Evolutionary conservation across 2,888 invertebrate genomes (phyloP).

Genomic region (Parelbella ahira): DNA sequence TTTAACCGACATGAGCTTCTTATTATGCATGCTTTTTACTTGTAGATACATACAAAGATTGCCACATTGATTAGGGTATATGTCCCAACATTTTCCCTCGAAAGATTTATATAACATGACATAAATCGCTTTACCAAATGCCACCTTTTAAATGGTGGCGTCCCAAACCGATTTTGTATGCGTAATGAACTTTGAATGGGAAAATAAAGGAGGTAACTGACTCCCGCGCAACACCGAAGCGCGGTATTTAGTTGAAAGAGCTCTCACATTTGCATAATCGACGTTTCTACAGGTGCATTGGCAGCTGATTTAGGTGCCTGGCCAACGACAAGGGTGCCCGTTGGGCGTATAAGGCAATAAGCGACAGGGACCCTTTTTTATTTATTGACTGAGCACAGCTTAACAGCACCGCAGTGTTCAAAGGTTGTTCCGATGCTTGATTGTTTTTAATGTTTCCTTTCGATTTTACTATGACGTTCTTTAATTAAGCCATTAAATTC

Average conservation of each 20-base stretch:
- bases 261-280: constrained; percentile 72
- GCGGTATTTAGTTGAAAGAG: constrained; percentile 49
- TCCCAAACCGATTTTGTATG: constrained; percentile 26
- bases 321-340: constrained; percentile 60
- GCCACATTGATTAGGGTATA: constrained; percentile 5
- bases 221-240: constrained; percentile 28
- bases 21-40: too few species aligned
- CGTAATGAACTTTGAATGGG: constrained; percentile 29
- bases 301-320: constrained; percentile 72
- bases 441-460: too few species aligned
- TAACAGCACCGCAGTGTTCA: constrained; percentile 31
- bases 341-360: constrained; percentile 68
- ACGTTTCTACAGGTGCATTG: constrained; percentile 74
- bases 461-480: too few species aligned
- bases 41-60: too few species aligned
- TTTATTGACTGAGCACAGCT: constrained; percentile 54
- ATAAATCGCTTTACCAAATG: constrained; percentile 11
- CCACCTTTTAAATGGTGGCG: constrained; percentile 16
- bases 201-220: constrained; percentile 29
- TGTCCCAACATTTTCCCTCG: constrained; percentile 14
- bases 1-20: too few species aligned
- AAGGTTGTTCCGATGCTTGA: not conserved
- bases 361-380: constrained; percentile 54
- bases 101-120: constrained; percentile 12
- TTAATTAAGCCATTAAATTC: too few species aligned